phyloP scores from a whole-genome alignment of 2,888 invertebrate species.

The Aphidoletes aphidimyza region DNA sequence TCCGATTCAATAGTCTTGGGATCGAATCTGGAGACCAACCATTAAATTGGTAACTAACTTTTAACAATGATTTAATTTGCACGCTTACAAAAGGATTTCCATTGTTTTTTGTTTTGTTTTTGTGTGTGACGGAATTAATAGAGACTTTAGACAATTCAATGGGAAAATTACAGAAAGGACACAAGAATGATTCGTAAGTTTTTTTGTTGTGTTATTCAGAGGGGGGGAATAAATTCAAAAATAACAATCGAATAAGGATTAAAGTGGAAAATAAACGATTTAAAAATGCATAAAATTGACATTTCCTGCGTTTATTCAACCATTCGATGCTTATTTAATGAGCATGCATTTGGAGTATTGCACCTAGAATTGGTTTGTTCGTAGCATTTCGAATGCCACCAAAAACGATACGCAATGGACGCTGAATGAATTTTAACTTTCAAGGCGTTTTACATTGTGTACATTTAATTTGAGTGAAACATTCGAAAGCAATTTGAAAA shows the following conservation, averaged over 20 bases:
- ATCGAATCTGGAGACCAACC: too few species aligned
- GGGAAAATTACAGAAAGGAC: neutral
- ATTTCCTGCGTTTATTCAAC: slow-evolving; percentile 5
- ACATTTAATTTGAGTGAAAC: neutral
- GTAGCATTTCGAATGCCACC: neutral
- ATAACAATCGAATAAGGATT: slow-evolving; percentile 9
- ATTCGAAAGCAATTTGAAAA: slow-evolving; percentile 23
- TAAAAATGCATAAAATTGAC: slow-evolving; percentile 26
- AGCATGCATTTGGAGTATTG: slow-evolving; percentile 12
- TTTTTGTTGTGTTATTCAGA: neutral
- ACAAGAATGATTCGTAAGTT: slow-evolving; percentile 3
- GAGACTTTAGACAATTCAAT: neutral
- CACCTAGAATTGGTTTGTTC: neutral
- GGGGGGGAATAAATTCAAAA: neutral
- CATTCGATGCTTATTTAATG: neutral
- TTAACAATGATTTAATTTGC: slow-evolving; percentile 7
- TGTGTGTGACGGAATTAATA: neutral
- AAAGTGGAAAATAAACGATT: neutral
- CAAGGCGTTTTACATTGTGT: neutral
- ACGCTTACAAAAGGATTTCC: neutral
- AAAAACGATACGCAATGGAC: slow-evolving; percentile 6
- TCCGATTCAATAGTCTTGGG: neutral
- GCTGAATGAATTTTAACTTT: neutral
- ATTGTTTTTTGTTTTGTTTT: too few species aligned
- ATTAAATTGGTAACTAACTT: slow-evolving; percentile 15